A percentile compares a stretch with the other conserved stretches of the same genome.
phyloP scores from a whole-genome alignment of 2,888 invertebrate species.

The Pterostichus madidus region DNA sequence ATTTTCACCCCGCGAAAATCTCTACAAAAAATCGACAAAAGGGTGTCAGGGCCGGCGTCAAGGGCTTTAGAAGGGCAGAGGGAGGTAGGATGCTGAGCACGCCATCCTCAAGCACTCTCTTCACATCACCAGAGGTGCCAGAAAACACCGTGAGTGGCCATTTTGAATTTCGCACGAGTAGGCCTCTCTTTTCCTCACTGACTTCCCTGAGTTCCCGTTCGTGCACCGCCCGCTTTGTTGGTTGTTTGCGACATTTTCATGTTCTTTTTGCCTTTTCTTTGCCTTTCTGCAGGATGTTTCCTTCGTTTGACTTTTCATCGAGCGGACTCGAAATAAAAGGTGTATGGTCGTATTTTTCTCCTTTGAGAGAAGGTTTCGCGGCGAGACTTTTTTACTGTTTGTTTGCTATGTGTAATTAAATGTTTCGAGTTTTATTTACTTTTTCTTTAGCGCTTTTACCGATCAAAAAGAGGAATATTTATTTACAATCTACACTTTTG shows the following conservation, averaged over 20 bases:
- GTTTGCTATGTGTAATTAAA: slow-evolving; percentile 25
- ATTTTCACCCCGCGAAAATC: too few relatives aligned
- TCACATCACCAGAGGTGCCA: slow-evolving; percentile 69
- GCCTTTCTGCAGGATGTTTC: slow-evolving; percentile 10
- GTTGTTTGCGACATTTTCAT: slow-evolving; percentile 45
- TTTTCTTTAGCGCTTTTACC: too few relatives aligned
- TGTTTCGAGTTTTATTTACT: not conserved
- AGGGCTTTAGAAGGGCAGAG: not conserved
- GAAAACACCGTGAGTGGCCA: slow-evolving; percentile 70
- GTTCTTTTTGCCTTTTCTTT: not conserved
- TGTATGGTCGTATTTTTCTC: not conserved
- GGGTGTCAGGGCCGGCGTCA: not conserved
- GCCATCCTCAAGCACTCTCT: slow-evolving; percentile 68
- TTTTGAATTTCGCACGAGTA: slow-evolving; percentile 69
- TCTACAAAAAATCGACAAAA: too few relatives aligned
- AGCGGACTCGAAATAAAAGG: not conserved
- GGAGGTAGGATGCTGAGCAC: slow-evolving; percentile 32
- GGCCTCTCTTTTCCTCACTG: slow-evolving; percentile 21
- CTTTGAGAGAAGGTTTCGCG: not conserved
- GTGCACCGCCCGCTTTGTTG: slow-evolving; percentile 19
- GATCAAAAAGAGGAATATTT: slow-evolving; percentile 1
- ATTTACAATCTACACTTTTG: too few relatives aligned
- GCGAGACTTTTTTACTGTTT: not conserved
- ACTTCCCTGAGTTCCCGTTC: slow-evolving; percentile 16
- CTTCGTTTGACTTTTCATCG: slow-evolving; percentile 24